Evolutionary conservation across 1,140 invertebrate species (phyloP), one percentile per base, ranked within the genome.

Genomic region (Papilio xuthus): DNA sequence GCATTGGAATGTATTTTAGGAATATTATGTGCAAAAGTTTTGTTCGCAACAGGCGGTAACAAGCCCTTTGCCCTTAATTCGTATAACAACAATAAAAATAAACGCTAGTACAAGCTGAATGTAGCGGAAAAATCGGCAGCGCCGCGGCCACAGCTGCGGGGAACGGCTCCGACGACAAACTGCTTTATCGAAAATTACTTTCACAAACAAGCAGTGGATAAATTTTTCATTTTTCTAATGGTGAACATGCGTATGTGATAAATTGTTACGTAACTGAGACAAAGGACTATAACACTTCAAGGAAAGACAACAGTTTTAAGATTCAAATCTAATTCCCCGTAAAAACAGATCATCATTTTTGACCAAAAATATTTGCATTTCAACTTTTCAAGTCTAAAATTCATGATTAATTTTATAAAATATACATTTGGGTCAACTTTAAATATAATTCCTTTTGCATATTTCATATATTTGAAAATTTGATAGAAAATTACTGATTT

Each of bases 131-230:
- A 86, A 88, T 85, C 42, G 75, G 81, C 77, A 80, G 80, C 79
- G 41, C 67, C 83, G 80, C 81, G 44, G 82, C 47, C 84, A 78
- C 88, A 86, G 86, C 85, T 87, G 86, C 83, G 81, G 82, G 78
- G 71, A 86, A 86, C 82, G 82, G 80, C 79, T 76, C 42, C 81
- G 41, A 60, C 82, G 88, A 87, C 86, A 89, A 89, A 89, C 85
- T 89, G 86, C 88, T 89, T 88, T 88, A 89, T 89, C 87, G 88
- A 88, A 88, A 88, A 89, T 89, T 89, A 89, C 88, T 87, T 87
- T 86, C 86, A 80, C 81, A 78, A 80, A 81, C 83, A 83, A 75
- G 56, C 78, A 78, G 79, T 56, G 83, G 82, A 83, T 85, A 84
- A 87, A 86, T 88, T 89, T 67, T 87, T 84, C 85, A 88, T 89